phyloP scores from a whole-genome alignment of 2,797 vertebrate genomes.

The Loriculus beryllinus region DNA sequence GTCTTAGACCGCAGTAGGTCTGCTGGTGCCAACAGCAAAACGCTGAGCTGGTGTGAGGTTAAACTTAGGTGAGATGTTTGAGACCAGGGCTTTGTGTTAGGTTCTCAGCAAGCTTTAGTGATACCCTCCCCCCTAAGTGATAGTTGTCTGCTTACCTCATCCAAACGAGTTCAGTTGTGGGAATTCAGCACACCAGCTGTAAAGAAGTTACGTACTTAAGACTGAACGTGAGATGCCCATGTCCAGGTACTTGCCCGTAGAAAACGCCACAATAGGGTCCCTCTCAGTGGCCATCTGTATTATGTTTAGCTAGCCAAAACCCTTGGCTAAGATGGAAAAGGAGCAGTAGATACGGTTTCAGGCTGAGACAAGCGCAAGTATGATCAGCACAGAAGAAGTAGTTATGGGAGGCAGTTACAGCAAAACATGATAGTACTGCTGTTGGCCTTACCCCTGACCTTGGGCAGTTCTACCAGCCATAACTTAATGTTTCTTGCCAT shows the following conservation, averaged over 20 bases:
- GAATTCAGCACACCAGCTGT: not conserved
- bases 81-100: not conserved
- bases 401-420: not conserved
- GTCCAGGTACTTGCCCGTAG: fast-evolving
- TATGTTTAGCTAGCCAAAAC: not conserved
- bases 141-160: not conserved
- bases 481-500: not conserved
- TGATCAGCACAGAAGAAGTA: not conserved
- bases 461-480: not conserved
- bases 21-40: not conserved
- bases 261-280: fast-evolving
- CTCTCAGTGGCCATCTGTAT: fast-evolving
- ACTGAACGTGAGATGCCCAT: not conserved
- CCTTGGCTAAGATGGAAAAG: not conserved
- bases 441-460: not conserved
- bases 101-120: not conserved
- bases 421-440: not conserved
- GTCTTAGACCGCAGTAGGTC: fast-evolving
- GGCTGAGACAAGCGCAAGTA: not conserved
- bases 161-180: fast-evolving
- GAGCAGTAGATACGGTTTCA: not conserved
- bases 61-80: not conserved
- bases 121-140: not conserved
- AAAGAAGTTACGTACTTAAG: not conserved
- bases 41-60: too few relatives aligned